These are phyloP conservation scores for Apoda limacodes DNA, from an alignment of 2,888 invertebrate genomes.

Conservation along the genomic window DNA sequence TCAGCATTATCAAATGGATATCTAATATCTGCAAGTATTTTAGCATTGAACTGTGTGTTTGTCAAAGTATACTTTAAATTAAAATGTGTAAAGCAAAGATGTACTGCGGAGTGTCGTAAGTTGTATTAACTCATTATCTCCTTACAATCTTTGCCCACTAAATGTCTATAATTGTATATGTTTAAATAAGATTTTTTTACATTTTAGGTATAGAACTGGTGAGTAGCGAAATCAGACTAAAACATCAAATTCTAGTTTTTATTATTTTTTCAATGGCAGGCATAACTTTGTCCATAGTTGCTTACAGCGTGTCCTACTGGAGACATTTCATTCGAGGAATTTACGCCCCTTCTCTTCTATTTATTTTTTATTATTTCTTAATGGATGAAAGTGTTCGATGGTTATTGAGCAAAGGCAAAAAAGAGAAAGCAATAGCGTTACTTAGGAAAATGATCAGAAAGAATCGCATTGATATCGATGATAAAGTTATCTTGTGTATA, in stretches of 20 bases:
- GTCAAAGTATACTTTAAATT: no score
- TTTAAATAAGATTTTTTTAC: slow-evolving; percentile 5
- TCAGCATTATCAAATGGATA: no score
- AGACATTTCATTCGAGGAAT: slow-evolving; percentile 70
- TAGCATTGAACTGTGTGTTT: no score
- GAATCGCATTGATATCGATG: slow-evolving; percentile 32
- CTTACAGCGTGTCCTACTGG: slow-evolving; percentile 76
- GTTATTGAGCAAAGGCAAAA: slow-evolving; percentile 76
- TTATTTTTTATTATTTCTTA: slow-evolving; percentile 73
- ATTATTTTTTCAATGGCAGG: slow-evolving; percentile 72
- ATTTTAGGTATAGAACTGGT: slow-evolving; percentile 37
- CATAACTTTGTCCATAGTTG: slow-evolving; percentile 70
- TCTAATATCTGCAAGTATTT: no score
- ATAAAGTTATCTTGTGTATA: slow-evolving; percentile 26
- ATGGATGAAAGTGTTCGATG: slow-evolving; percentile 80
- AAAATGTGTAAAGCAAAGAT: no score
- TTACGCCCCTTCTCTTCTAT: slow-evolving; percentile 74
- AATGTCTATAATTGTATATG: slow-evolving; percentile 8
- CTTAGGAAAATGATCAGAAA: slow-evolving; percentile 67
- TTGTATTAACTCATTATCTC: no score
- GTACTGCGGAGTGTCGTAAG: no score
- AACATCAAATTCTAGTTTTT: slow-evolving; percentile 38
- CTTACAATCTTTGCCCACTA: slow-evolving; percentile 10
- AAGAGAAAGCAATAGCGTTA: slow-evolving; percentile 70
- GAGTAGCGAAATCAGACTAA: slow-evolving; percentile 25